A percentile compares a stretch with the other conserved stretches of the same genome.
Conservation (phyloP, 2,888 invertebrate species). For the Pantelozetes paolii region DNA sequence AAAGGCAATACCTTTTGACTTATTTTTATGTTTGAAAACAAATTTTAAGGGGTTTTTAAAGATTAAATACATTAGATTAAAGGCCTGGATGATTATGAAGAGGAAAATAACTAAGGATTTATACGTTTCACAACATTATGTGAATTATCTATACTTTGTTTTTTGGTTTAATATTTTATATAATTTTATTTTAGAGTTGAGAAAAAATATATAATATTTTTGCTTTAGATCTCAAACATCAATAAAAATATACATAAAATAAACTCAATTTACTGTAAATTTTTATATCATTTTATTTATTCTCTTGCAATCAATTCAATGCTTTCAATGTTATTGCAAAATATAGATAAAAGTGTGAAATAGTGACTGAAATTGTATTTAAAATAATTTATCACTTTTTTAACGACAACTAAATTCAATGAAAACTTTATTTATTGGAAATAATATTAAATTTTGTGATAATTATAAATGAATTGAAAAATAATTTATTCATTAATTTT, state of each 20-base stretch:
- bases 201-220: neutral
- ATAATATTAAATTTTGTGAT: neutral
- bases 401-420: neutral
- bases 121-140: neutral
- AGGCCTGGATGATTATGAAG: neutral
- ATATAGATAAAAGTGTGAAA: neutral
- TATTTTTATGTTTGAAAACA: neutral
- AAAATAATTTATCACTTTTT: neutral
- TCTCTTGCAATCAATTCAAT: no score
- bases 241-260: slow-evolving; percentile 12
- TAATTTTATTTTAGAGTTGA: neutral
- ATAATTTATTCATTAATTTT: neutral
- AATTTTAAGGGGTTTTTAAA: neutral
- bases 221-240: neutral
- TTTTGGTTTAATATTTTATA: neutral
- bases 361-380: neutral
- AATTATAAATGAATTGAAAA: neutral
- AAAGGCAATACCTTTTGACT: neutral
- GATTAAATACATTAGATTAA: neutral
- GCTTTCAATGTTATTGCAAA: neutral
- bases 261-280: slow-evolving; percentile 3
- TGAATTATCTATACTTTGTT: slow-evolving; percentile 3
- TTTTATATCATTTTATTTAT: neutral
- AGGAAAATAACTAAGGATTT: slow-evolving; percentile 14
- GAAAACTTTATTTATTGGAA: neutral